Conservation (phyloP, 2,113 vertebrate genomes). For the Butorides virescens region DNA sequence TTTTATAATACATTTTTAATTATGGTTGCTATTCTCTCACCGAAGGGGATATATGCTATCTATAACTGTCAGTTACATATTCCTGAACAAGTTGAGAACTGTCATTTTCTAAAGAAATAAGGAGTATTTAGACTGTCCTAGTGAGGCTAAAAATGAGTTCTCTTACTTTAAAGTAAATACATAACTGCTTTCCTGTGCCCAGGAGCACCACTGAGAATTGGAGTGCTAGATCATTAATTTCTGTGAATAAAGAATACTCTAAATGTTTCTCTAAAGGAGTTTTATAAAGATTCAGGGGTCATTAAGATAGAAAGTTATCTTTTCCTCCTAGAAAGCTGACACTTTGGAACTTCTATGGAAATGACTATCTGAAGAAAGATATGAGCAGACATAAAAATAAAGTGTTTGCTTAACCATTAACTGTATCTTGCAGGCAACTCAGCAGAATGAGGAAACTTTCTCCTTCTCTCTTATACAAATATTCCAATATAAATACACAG, state of each 20-base stretch:
- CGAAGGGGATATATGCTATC: not conserved
- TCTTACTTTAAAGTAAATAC: not conserved
- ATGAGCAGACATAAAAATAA: not conserved
- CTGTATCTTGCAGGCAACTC: not conserved
- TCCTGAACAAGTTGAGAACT: not conserved
- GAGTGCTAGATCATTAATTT: slow-evolving; percentile 13
- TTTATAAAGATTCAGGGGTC: not conserved
- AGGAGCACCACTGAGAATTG: not conserved
- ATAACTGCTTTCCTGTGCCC: not conserved
- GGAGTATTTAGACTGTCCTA: not conserved
- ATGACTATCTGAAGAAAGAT: not conserved
- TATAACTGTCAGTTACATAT: not conserved
- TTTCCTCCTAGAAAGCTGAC: not conserved
- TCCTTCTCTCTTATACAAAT: not conserved
- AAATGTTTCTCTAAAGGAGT: slow-evolving; percentile 1
- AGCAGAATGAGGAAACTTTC: not conserved
- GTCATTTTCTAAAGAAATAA: slow-evolving; percentile 9
- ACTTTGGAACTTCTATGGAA: not conserved
- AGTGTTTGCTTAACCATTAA: not conserved
- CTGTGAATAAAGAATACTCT: not conserved
- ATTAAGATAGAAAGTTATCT: not conserved
- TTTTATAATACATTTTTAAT: not conserved
- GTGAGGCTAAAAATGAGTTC: not conserved
- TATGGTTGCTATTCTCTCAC: not conserved
- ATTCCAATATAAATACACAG: not conserved